Base-by-base conservation (phyloP, 2,797 vertebrate genomes). In the Allobates femoralis region DNA sequence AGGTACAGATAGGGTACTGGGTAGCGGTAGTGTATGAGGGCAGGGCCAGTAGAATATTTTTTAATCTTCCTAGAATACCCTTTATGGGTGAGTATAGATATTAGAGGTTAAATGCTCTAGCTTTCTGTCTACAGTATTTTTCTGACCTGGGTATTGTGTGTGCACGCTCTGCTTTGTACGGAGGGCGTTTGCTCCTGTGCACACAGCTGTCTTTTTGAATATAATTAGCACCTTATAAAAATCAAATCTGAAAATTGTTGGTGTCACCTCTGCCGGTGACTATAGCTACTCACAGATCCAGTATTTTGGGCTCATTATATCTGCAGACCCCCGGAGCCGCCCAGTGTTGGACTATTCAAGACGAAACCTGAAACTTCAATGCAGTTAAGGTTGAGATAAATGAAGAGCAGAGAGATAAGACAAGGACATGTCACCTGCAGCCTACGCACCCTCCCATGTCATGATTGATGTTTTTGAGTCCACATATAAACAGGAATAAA, bases 191-290 rank as follows among this genome's bases (percentile, higher is more conserved):
- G 73, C 60, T 34, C 41, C 18, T 64, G 58, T 77, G 73, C 83
- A 78, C n/a, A 66, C 56, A 84, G 64, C 82, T 50, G 71, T 58
- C 11, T n/a, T 77, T 56, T 64, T 50, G 37, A 67, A 66, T 85
- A 85, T 85, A 78, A 78, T 85, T 85, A 85, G 55, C 83, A 56
- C 60, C 74, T 56, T 85, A 23, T 64, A 77, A 64, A 85, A 78
- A 18, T 18, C 34, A 82, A 81, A 74, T 83, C 51, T n/a, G 67
- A 3, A 60, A 83, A 74, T 71, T 51, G 71, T 28, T n/a, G n/a
- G n/a, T 75, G 53, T 76, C 12, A 58, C 46, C 37, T 7, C 73
- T 64, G 74, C 77, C 74, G 55, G 64, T 71, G 26, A 56, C 46
- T 67, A 69, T 32, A 81, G 79, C 79, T 53, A 51, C 64, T 56